These are phyloP conservation scores for Ormia ochracea DNA, from an alignment of 2,888 invertebrate genomes.

Conservation along the genomic window DNA sequence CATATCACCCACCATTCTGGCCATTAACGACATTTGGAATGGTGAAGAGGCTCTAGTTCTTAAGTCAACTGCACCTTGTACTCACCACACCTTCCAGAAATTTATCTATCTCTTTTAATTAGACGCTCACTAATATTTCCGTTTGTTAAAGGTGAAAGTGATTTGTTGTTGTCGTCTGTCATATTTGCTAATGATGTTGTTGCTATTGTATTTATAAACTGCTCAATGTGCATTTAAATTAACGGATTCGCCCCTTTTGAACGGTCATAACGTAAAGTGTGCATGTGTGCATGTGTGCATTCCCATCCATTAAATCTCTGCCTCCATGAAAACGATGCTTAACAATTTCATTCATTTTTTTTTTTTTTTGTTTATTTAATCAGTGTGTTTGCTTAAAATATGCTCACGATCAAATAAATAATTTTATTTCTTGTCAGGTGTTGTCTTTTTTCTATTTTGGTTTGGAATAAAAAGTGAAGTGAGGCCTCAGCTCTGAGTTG, in stretches of 20 bases:
- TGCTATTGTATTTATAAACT: neutral
- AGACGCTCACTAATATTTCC: conserved; percentile 39
- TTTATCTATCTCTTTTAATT: conserved; percentile 33
- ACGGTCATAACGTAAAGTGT: conserved; percentile 17
- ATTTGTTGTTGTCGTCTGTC: conserved; percentile 39
- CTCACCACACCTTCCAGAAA: conserved; percentile 20
- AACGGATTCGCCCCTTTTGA: conserved; percentile 31
- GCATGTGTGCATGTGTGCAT: neutral
- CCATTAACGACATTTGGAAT: neutral
- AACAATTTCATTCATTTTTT: conserved; percentile 15
- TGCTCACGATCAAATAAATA: conserved; percentile 24
- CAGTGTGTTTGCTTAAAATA: conserved; percentile 1
- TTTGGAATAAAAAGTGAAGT: neutral
- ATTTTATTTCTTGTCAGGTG: neutral
- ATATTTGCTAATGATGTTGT: neutral
- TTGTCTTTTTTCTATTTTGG: neutral
- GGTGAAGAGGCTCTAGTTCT: neutral
- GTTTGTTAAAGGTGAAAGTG: conserved; percentile 52
- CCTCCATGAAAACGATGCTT: conserved; percentile 9
- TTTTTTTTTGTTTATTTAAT: neutral
- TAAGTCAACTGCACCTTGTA: neutral
- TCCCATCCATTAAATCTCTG: too few relatives aligned
- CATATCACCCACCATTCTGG: too few relatives aligned
- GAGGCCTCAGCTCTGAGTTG: conserved; percentile 14
- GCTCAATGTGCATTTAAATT: conserved; percentile 14